Percentiles rank a stretch among this genome's conserved stretches.
These are phyloP conservation scores for Zaprionus ornatus DNA, from an alignment of 1,140 invertebrate species.

Conservation along the genomic window DNA sequence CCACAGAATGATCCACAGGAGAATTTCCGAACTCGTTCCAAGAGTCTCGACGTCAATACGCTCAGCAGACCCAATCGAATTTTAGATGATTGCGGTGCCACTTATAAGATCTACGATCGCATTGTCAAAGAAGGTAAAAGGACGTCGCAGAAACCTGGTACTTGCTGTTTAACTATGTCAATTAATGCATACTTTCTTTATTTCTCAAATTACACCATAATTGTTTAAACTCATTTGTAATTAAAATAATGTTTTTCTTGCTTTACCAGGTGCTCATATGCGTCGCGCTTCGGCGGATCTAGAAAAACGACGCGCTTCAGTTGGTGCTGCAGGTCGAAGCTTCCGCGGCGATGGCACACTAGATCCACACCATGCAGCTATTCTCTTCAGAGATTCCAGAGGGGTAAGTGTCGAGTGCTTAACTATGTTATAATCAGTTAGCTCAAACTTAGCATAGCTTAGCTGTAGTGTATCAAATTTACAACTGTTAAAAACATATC, in stretches of 20 bases:
- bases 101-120: constrained; percentile 91
- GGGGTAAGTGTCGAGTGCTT: constrained; percentile 88
- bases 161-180: constrained; percentile 55
- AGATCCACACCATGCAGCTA: constrained; percentile 93
- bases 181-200: background rate
- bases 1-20: constrained; percentile 85
- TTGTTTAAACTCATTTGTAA: background rate
- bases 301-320: constrained; percentile 89
- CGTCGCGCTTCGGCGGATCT: constrained; percentile 90
- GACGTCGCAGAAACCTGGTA: constrained; percentile 44
- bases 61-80: constrained; percentile 83
- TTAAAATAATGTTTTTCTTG: background rate
- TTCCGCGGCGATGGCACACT: constrained; percentile 84
- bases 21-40: constrained; percentile 90
- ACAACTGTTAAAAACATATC: no score
- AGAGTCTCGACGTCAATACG: constrained; percentile 89
- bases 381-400: constrained; percentile 93
- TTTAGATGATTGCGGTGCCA: constrained; percentile 89
- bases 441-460: no score
- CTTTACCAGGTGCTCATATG: constrained; percentile 87
- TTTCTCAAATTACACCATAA: background rate
- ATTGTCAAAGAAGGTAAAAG: constrained; percentile 91
- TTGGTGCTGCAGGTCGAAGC: constrained; percentile 86
- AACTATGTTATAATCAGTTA: no score
- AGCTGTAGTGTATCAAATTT: no score